phyloP scores from a whole-genome alignment of 2,113 vertebrate genomes.

The Calyptomena viridis region DNA sequence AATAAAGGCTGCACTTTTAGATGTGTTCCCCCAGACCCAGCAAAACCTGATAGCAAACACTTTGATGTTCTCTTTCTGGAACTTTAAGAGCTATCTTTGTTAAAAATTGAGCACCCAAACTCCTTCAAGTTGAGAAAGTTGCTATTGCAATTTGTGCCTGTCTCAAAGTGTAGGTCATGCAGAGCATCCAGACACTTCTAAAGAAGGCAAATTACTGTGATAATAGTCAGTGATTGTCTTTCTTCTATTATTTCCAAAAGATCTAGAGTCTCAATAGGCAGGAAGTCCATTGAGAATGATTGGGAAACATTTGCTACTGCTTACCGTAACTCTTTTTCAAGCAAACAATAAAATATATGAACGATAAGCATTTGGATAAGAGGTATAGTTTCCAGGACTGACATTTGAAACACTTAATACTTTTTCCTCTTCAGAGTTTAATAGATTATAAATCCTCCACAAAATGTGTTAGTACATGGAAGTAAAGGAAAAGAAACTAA shows the following conservation, averaged over 20 bases:
- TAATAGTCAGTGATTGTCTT: neutral
- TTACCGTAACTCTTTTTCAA: neutral
- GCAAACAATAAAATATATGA: neutral
- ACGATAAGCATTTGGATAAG: neutral
- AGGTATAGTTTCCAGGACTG: neutral
- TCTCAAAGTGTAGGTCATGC: neutral
- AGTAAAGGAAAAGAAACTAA: neutral
- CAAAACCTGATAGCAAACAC: neutral
- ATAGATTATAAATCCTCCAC: neutral
- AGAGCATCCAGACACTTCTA: neutral
- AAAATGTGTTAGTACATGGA: neutral
- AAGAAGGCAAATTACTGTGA: neutral
- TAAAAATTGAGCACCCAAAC: neutral
- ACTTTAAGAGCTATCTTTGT: neutral
- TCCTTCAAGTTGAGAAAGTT: neutral
- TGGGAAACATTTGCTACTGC: conserved; percentile 10
- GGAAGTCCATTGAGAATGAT: neutral
- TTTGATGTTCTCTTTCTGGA: neutral
- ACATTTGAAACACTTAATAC: neutral
- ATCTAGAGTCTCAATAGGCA: neutral
- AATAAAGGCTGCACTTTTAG: neutral
- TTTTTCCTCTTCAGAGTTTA: neutral
- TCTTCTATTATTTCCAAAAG: neutral
- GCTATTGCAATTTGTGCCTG: neutral
- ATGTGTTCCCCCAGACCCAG: neutral